Conservation (phyloP, 2,113 vertebrate genomes). For the Poecilia latipinna region DNA sequence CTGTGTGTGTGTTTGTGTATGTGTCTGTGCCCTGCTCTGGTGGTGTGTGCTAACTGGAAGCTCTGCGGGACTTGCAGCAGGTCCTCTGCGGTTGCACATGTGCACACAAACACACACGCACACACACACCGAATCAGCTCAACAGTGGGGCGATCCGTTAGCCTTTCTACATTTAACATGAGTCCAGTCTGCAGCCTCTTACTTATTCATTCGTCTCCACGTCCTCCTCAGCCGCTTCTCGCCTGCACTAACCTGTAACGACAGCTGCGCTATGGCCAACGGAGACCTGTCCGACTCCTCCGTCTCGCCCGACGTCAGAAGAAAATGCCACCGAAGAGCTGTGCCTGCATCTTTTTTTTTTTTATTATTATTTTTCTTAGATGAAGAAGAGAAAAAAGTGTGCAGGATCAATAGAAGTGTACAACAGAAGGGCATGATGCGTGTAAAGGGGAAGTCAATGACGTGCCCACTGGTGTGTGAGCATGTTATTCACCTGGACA, state of each 20-base stretch:
- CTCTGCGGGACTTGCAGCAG: slow-evolving; percentile 67
- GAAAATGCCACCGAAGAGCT: slow-evolving; percentile 28
- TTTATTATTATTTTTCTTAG: slow-evolving; percentile 11
- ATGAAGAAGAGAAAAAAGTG: slow-evolving; percentile 1
- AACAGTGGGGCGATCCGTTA: slow-evolving; percentile 86
- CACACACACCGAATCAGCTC: slow-evolving; percentile 67
- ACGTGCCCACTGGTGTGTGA: slow-evolving; percentile 43
- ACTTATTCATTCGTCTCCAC: slow-evolving; percentile 75
- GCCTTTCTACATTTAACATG: slow-evolving; percentile 92
- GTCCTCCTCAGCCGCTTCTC: slow-evolving; percentile 56
- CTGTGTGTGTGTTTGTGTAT: slow-evolving; percentile 62
- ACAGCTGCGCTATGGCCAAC: slow-evolving; percentile 68
- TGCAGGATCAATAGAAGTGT: slow-evolving; percentile 32
- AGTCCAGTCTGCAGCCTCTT: slow-evolving; percentile 76
- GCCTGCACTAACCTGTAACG: slow-evolving; percentile 71
- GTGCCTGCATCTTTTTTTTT: slow-evolving; percentile 16
- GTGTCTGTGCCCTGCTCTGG: slow-evolving; percentile 40
- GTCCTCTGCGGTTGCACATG: slow-evolving; percentile 49
- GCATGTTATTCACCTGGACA: slow-evolving; percentile 60
- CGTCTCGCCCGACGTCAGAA: slow-evolving; percentile 63
- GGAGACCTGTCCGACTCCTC: slow-evolving; percentile 60
- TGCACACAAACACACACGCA: slow-evolving; percentile 41
- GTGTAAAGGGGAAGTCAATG: slow-evolving; percentile 33
- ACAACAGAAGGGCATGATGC: slow-evolving; percentile 23
- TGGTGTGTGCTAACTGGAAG: slow-evolving; percentile 76